Evolutionary conservation across 1,140 invertebrate genomes (phyloP), one percentile per base, ranked within the genome.

Genomic region (Aphelinus atriplicis): DNA sequence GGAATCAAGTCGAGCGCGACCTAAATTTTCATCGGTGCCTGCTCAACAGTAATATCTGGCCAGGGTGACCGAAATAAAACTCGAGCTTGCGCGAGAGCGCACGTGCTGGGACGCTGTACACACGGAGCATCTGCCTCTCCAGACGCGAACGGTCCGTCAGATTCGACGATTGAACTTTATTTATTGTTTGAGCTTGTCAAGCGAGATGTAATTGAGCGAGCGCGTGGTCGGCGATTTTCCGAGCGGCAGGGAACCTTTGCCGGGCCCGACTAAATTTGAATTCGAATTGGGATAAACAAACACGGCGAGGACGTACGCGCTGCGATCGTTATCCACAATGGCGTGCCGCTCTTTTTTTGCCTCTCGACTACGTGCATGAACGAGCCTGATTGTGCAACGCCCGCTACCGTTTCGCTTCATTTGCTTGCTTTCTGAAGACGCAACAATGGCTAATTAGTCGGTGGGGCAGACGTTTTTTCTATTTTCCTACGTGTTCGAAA

Each of bases 111-210:
- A 26, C 26, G 26, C 9, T 58, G 62, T 61, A 64, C 48, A 67
- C n/a, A 9, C 7, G 10, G 42, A 10, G 7, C 48, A 55, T 48
- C 58, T 10, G 56, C 56, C 45, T 50, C 26, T 60, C 58, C 47
- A 51, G 58, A 53, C 9, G n/a, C 3, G 43, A 42, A 4, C 7
- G 26, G 4, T 61, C 6, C 45, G 55, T 26, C 26, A 26, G 26
- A 26, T 43, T 3, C 50, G 7, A 42, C 73, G 66, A 69, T 69
- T 50, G 51, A 64, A 64, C 58, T 69, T 69, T 75, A 75, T 69
- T 75, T 69, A 64, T 69, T 67, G 64, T 61, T 50, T 7, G 26
- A 64, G 46, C 7, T 5, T 45, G 55, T 10, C 9, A 47, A 9
- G 3, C 56, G 48, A 3, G 10, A n/a, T 64, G 62, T n/a, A 26